Evolutionary conservation across 1,140 invertebrate genomes (phyloP).

Genomic region (Aphidius gifuensis): DNA sequence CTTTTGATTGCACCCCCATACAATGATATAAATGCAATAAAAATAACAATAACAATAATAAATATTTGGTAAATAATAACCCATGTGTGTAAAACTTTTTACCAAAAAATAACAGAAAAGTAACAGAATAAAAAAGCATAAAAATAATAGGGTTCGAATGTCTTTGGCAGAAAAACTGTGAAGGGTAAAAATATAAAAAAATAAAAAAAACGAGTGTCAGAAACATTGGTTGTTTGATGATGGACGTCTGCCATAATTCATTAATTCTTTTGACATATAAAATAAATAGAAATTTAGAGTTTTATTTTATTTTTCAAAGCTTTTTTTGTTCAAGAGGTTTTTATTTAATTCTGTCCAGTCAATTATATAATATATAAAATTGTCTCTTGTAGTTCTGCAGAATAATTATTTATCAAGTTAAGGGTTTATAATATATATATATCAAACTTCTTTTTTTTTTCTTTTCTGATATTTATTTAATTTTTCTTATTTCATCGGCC

Average conservation of each 20-base stretch:
- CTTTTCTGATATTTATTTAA: too few species aligned
- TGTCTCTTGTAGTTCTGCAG: neutral
- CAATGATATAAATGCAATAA: too few species aligned
- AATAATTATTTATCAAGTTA: neutral
- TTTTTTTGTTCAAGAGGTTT: neutral
- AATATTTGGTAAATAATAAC: neutral
- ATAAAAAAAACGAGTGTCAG: slow-evolving; percentile 29
- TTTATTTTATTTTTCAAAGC: neutral
- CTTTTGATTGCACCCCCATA: slow-evolving; percentile 5
- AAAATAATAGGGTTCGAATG: neutral
- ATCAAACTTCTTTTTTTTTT: too few species aligned
- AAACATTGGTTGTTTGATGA: slow-evolving; percentile 32
- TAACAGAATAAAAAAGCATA: slow-evolving; percentile 1
- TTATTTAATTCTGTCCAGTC: neutral
- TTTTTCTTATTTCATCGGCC: slow-evolving; percentile 3
- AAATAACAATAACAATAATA: too few species aligned
- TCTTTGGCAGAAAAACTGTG: neutral
- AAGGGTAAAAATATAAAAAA: too few species aligned
- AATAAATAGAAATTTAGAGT: too few species aligned
- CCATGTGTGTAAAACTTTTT: neutral
- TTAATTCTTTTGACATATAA: slow-evolving; percentile 12
- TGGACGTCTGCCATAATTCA: slow-evolving; percentile 43
- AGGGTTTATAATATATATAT: neutral
- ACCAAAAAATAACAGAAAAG: neutral
- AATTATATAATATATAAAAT: too few species aligned